phyloP scores from a whole-genome alignment of 2,888 invertebrate genomes.

The Mechanitis mazaeus region DNA sequence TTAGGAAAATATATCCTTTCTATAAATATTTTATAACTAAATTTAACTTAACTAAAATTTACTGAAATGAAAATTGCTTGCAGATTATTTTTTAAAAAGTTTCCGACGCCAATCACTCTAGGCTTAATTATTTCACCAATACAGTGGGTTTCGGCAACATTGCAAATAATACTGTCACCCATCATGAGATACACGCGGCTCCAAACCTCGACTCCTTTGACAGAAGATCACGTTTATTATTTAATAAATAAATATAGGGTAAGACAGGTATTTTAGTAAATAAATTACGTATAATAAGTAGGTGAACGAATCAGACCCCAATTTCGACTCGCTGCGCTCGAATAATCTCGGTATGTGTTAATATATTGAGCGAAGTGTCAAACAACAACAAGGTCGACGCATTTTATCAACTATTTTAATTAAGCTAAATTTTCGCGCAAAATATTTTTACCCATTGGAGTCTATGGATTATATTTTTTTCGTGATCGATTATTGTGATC shows the following conservation, averaged over 20 bases:
- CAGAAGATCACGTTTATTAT: slow-evolving; percentile 35
- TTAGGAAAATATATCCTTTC: background rate
- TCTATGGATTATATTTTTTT: no score
- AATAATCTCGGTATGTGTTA: background rate
- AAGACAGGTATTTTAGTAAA: background rate
- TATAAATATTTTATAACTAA: background rate
- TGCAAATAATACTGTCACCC: slow-evolving; percentile 35
- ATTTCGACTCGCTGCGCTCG: background rate
- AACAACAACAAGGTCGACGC: no score
- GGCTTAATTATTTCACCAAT: slow-evolving; percentile 39
- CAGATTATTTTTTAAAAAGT: slow-evolving; percentile 16
- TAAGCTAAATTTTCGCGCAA: no score
- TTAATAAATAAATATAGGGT: slow-evolving; percentile 47
- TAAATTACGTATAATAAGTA: background rate
- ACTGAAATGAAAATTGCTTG: background rate
- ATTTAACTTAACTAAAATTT: no score
- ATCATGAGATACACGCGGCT: slow-evolving; percentile 41
- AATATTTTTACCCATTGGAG: no score
- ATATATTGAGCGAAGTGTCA: no score
- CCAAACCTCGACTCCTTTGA: slow-evolving; percentile 36
- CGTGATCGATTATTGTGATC: no score
- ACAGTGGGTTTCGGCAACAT: slow-evolving; percentile 47
- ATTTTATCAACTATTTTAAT: no score
- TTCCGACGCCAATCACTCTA: slow-evolving; percentile 37
- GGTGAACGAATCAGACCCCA: background rate